Evolutionary conservation across 2,888 invertebrate species (phyloP), one percentile per base, ranked within the genome.

Genomic region (Ischnus inquisitorius): DNA sequence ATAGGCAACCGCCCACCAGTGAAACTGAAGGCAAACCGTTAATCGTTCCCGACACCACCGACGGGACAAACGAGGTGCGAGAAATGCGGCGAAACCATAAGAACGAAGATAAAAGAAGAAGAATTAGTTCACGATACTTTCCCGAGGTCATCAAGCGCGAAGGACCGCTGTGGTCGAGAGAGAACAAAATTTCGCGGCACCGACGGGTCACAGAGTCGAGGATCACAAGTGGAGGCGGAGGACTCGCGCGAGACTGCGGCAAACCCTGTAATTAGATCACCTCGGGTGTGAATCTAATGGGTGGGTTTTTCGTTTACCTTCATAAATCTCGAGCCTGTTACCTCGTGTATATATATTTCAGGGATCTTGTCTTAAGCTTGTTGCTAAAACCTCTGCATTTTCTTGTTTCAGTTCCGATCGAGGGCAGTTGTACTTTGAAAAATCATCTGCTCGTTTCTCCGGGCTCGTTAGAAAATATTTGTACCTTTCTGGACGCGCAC

Each of bases 191-290:
- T 74, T 83, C 60, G 86, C 87, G 85, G 86, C 82, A 81, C 81
- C 54, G 80, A 64, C 69, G 46, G 57, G 34, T 67, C 84, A 77
- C 62, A 78, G 64, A 64, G 43, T n/a, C 28, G 67, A 71, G 67
- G 51, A 64, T 46, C 14, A 74, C 48, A 54, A 69, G 72, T 43
- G 10, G 65, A n/a, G 72, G 68, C 57, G 77, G 71, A 74, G 67
- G 46, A 60, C 75, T 51, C 39, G 67, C 68, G 71, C 75, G 75
- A 78, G 78, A 67, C 57, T 80, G 19, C 57, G 75, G 79, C 69
- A 51, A 87, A 89, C 91, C 34, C 92, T 89, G 88, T 92, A 92
- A 92, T 92, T 92, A 92, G 91, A 90, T 88, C 92, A 92, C 92
- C 90, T 91, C 79, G 87, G 88, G 92, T 92, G 92, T 92, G 91